Percentiles rank a stretch among this genome's conserved stretches.
Evolutionary conservation across 2,888 invertebrate species (phyloP).

Genomic region (Rotaria sp.): DNA sequence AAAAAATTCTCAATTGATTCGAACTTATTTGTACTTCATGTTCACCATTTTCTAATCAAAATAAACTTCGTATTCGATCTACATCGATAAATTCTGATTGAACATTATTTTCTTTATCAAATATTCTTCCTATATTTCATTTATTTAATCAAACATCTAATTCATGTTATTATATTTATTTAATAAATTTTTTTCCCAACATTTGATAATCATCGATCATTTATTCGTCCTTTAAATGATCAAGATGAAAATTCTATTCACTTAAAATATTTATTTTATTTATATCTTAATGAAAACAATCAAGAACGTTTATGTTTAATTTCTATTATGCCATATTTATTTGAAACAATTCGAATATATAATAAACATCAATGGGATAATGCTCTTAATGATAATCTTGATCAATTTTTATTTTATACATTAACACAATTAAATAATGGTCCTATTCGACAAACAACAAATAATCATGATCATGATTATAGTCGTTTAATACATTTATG

Average conservation of each 20-base stretch:
- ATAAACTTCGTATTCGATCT: background rate
- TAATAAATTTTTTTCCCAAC: background rate
- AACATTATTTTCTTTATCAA: background rate
- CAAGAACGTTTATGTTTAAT: background rate
- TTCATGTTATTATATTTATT: background rate
- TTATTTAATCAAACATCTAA: background rate
- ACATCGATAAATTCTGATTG: background rate
- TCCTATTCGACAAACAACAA: background rate
- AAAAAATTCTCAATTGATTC: background rate
- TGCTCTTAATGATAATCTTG: background rate
- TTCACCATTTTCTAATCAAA: background rate
- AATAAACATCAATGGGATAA: background rate
- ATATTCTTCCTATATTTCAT: background rate
- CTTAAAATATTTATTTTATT: background rate
- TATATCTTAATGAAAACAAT: background rate
- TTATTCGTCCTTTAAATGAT: background rate
- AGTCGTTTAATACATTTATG: constrained; percentile 5
- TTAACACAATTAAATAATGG: background rate
- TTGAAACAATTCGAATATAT: background rate
- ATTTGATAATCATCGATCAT: background rate
- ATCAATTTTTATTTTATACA: constrained; percentile 9
- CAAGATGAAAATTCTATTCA: background rate
- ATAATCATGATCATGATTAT: background rate
- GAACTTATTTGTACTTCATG: background rate
- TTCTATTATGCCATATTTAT: background rate